Evolutionary conservation across 1,140 invertebrate genomes (phyloP), one percentile per base, ranked within the genome.

Genomic region (Aphis gossypii): DNA sequence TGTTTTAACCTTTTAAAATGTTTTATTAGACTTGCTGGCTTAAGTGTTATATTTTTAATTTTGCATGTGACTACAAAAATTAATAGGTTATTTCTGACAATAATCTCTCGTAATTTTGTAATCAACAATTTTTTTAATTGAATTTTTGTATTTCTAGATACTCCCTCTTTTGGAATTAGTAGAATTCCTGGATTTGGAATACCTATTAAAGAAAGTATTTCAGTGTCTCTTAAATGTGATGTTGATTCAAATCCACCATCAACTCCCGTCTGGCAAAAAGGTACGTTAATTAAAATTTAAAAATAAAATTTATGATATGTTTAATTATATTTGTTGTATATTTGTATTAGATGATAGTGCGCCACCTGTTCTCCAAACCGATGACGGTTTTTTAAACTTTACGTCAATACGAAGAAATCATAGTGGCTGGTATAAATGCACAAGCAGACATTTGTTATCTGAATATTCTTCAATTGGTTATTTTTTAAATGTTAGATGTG

Each of bases 381-480:
- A 96, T 94, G 97, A 97, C 94, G 97, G 97, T 90, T 97, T 97
- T 95, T 96, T 98, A 93, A 98, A 98, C 95, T 98, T 98, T 96
- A 97, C 97, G 88, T 96, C 97, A 94, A 97, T 98, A 94, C 96
- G 96, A 92, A 96, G 97, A 44, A 96, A 97, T 94, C 97, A 98
- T 95, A 97, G 97, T 94, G 98, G 98, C 94, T 98, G 98, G 98
- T 98, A 98, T 95, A 97, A 98, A 95, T 98, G 98, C 95, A 97
- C 97, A 48, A 97, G 97, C 87, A 96, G 97, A 89, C 97, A 98
- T 96, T 96, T 97, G 94, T 96, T 98, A 94, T 97, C 97, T 23
- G 96, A 97, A 95, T 98, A 98, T 96, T 97, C 97, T 93, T 98
- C 97, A 94, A 98, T 98, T 94, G 98, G 98, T 94, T 98, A 98